phyloP scores from a whole-genome alignment of 2,888 invertebrate species.

The Latheticus oryzae region DNA sequence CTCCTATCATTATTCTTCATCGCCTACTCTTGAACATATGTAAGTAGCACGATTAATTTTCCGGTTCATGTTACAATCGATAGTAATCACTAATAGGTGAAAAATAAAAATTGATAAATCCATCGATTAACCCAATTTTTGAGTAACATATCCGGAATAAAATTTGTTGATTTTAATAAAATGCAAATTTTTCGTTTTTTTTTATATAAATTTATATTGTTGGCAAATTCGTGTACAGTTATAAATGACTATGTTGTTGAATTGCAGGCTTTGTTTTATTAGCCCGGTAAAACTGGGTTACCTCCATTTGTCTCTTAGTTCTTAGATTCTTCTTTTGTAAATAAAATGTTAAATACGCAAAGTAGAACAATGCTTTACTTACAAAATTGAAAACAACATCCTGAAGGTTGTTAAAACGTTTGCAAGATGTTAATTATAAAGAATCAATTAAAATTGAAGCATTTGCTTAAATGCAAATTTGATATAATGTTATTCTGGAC shows the following conservation, averaged over 20 bases:
- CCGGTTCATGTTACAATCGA: too few species aligned
- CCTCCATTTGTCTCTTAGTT: constrained; percentile 25
- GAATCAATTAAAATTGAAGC: constrained; percentile 14
- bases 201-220: not conserved
- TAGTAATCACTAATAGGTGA: too few species aligned
- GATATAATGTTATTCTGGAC: constrained; percentile 1
- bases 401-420: too few species aligned
- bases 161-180: too few species aligned
- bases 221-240: constrained; percentile 16
- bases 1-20: constrained; percentile 13
- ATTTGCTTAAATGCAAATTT: not conserved
- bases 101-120: too few species aligned
- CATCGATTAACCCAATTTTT: constrained; percentile 19
- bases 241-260: constrained; percentile 15
- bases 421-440: constrained; percentile 1
- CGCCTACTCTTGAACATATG: constrained; percentile 20
- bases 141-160: constrained; percentile 5
- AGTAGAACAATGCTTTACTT: constrained; percentile 25
- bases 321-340: constrained; percentile 22
- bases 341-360: constrained; percentile 22
- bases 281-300: constrained; percentile 29
- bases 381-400: constrained; percentile 31
- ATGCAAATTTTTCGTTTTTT: too few species aligned
- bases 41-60: constrained; percentile 19
- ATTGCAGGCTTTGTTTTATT: constrained; percentile 33